A percentile compares a stretch with the other conserved stretches of the same genome.
phyloP scores from a whole-genome alignment of 2,888 invertebrate species.

The Drosophila percnosoma region DNA sequence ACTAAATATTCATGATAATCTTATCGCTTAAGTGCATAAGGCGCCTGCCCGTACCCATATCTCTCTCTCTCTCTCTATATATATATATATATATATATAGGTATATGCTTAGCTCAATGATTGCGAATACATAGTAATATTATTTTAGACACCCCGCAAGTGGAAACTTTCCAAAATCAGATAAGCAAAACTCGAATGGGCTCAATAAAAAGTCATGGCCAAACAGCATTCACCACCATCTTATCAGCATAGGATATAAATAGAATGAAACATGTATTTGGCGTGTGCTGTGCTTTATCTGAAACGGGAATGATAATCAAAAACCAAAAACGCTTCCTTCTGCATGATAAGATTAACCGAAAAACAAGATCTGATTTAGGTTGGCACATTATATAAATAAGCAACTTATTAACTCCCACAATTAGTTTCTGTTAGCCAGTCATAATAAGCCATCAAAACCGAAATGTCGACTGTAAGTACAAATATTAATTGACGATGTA shows the following conservation, averaged over 20 bases:
- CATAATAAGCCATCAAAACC: constrained; percentile 37
- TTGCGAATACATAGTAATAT: constrained; percentile 34
- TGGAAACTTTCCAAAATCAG: constrained; percentile 37
- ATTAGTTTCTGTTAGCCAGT: constrained; percentile 57
- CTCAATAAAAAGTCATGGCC: constrained; percentile 3
- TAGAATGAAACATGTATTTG: constrained; percentile 36
- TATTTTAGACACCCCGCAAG: constrained; percentile 57
- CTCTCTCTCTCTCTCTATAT: background rate
- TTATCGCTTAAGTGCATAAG: constrained; percentile 58
- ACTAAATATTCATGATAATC: constrained; percentile 56
- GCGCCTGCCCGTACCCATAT: constrained; percentile 43
- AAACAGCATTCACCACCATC: background rate
- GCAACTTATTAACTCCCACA: constrained; percentile 39
- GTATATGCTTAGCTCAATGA: constrained; percentile 29
- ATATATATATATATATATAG: background rate
- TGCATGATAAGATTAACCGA: constrained; percentile 52
- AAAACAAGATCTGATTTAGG: constrained; percentile 25
- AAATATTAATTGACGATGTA: background rate
- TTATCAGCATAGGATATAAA: constrained; percentile 26
- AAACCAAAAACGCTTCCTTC: constrained; percentile 27
- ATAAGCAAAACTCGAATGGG: constrained; percentile 43
- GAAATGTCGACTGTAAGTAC: constrained; percentile 79
- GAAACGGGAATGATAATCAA: constrained; percentile 6
- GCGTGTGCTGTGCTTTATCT: constrained; percentile 7
- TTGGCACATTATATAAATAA: constrained; percentile 46